Conservation (phyloP, 2,113 vertebrate genomes). For the Eulemur rufifrons region DNA sequence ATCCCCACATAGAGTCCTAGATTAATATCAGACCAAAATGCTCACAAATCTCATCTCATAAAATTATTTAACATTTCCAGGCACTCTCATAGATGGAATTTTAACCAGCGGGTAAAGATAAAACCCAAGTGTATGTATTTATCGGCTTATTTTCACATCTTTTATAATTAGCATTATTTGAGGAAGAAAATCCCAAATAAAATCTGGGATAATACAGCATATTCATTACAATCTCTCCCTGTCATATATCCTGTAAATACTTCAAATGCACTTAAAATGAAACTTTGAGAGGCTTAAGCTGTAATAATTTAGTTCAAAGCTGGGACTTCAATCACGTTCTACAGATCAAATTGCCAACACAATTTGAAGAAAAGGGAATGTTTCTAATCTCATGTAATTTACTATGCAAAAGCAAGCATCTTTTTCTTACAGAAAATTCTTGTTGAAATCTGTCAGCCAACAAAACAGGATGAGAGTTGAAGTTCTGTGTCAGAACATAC, state of each 20-base stretch:
- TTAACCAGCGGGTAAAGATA: background rate
- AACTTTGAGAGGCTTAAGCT: constrained; percentile 47
- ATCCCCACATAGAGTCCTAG: background rate
- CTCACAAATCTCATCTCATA: background rate
- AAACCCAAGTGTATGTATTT: background rate
- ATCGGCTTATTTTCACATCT: constrained; percentile 2
- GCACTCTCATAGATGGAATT: background rate
- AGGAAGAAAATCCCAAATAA: constrained; percentile 21
- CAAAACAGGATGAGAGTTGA: background rate
- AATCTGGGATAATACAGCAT: background rate
- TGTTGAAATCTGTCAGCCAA: constrained; percentile 22
- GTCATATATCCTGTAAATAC: background rate
- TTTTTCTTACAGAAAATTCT: constrained; percentile 18
- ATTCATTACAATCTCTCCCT: background rate
- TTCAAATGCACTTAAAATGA: constrained; percentile 62
- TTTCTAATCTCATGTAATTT: constrained; percentile 69
- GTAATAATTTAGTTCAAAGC: constrained; percentile 63
- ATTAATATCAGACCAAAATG: background rate
- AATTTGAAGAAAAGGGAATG: constrained; percentile 56
- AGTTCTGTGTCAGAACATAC: background rate
- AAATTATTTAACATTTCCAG: constrained; percentile 43
- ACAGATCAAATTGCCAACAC: constrained; percentile 68
- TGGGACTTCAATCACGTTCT: constrained; percentile 49
- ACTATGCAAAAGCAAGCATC: constrained; percentile 39
- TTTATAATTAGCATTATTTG: constrained; percentile 46